Evolutionary conservation across 2,888 invertebrate genomes (phyloP), one percentile per base, ranked within the genome.

Genomic region (Hirtodrosophila histrioides): DNA sequence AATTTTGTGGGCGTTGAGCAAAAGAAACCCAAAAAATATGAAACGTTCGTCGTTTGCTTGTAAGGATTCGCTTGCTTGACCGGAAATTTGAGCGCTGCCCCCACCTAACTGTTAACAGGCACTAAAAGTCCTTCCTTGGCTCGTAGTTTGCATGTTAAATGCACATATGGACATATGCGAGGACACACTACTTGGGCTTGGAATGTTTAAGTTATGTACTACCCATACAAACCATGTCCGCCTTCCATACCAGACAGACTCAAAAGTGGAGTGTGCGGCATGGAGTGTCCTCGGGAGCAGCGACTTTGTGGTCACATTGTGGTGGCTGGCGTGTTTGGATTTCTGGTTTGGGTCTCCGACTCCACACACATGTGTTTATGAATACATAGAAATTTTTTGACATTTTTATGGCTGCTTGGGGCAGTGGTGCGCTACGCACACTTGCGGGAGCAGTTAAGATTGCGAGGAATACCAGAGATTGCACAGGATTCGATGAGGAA

Each of bases 51-150:
- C 17, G 17, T 17, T 17, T 17, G 61, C 60, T 72, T 69, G 66
- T 87, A 87, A 80, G 84, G 88, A 84, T 84, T 84, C 88, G 78
- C 64, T 71, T 56, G 86, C 83, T 84, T 84, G 78, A 73, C 88
- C 86, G 84, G 88, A 84, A 79, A 84, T 84, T 86, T 75, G 84
- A 84, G 83, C 61, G 49, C 53, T 45, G 7, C 12, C 41, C 51
- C 50, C 54, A 23, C 24, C 50, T 49, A 49, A 75, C 54, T 55
- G 72, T 66, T 73, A 65, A 69, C 77, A 77, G 75, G 56, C 75
- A 55, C 53, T 68, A 36, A 78, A 68, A 64, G 64, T 70, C 78
- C 70, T 68, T 62, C 39, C 57, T 39, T 51, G 56, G 48, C 46
- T 54, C 54, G 54, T 66, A 64, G 79, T 76, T 84, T 88, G 88